Conservation (phyloP, 1,140 invertebrate species). For the Solenopsis invicta region DNA sequence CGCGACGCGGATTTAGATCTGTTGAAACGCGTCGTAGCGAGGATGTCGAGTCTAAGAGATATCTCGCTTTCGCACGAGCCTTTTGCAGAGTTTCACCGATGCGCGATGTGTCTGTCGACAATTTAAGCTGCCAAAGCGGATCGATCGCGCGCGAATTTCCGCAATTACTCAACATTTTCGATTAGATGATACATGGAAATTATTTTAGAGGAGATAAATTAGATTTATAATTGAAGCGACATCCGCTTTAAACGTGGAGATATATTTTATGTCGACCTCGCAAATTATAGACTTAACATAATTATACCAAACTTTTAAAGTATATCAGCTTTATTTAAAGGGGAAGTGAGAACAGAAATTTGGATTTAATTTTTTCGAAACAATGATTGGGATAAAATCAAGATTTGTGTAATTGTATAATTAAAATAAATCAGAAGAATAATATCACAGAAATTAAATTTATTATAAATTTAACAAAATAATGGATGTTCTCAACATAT, state of each 20-base stretch:
- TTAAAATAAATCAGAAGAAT: too few relatives aligned
- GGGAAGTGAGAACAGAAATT: too few relatives aligned
- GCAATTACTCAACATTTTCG: neutral
- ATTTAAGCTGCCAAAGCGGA: neutral
- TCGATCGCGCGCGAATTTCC: neutral
- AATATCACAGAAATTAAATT: too few relatives aligned
- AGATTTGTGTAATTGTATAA: too few relatives aligned
- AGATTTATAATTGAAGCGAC: neutral
- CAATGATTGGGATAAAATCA: too few relatives aligned
- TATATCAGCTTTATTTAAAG: too few relatives aligned
- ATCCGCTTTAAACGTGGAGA: neutral
- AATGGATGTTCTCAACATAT: too few relatives aligned
- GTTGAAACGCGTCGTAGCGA: constrained; percentile 21
- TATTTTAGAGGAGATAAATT: neutral
- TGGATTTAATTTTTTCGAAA: too few relatives aligned
- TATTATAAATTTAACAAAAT: too few relatives aligned
- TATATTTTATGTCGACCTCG: neutral
- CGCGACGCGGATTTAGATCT: neutral
- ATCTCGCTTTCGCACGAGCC: neutral
- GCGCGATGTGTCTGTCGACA: too few relatives aligned
- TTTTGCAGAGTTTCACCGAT: neutral
- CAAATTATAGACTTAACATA: constrained; percentile 1
- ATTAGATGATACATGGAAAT: neutral
- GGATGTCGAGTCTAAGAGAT: neutral
- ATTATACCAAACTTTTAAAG: neutral